These are phyloP conservation scores for Diaperis boleti DNA, from an alignment of 2,888 invertebrate species.

Conservation along the genomic window DNA sequence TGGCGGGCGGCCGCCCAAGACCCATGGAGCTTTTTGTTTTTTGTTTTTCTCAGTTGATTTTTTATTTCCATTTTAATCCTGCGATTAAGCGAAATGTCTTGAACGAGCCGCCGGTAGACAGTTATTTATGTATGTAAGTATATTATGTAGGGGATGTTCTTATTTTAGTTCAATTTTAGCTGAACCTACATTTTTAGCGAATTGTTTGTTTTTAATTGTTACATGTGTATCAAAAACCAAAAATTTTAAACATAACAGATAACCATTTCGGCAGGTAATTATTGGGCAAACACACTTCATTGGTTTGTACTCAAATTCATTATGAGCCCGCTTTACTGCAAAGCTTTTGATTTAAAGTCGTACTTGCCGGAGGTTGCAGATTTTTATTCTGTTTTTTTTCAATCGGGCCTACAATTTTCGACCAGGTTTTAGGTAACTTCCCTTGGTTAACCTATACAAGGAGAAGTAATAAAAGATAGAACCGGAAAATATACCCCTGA, in stretches of 20 bases:
- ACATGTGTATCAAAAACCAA: constrained; percentile 21
- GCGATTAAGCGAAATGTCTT: constrained; percentile 13
- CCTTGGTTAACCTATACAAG: not conserved
- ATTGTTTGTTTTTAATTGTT: constrained; percentile 35
- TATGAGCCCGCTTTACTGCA: not conserved
- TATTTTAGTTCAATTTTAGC: constrained; percentile 38
- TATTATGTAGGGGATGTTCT: constrained; percentile 43
- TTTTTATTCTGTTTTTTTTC: not conserved
- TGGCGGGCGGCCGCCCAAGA: constrained; percentile 29
- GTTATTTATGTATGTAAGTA: constrained; percentile 41
- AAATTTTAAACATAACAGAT: constrained; percentile 11
- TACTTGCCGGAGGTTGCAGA: not conserved
- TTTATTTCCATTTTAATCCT: constrained; percentile 12
- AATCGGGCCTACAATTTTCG: constrained; percentile 4
- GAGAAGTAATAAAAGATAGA: not conserved
- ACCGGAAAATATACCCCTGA: not conserved
- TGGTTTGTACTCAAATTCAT: constrained; percentile 2
- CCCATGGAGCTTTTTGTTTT: constrained; percentile 5
- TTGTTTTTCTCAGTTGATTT: constrained; percentile 23
- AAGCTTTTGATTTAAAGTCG: not conserved
- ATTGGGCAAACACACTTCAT: constrained; percentile 13
- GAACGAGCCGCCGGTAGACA: constrained; percentile 30
- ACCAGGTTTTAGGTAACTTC: not conserved
- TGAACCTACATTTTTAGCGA: constrained; percentile 37
- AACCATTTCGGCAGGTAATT: constrained; percentile 6